Evolutionary conservation across 1,140 invertebrate genomes (phyloP), one percentile per base, ranked within the genome.

Genomic region (Cecropterus lyciades): DNA sequence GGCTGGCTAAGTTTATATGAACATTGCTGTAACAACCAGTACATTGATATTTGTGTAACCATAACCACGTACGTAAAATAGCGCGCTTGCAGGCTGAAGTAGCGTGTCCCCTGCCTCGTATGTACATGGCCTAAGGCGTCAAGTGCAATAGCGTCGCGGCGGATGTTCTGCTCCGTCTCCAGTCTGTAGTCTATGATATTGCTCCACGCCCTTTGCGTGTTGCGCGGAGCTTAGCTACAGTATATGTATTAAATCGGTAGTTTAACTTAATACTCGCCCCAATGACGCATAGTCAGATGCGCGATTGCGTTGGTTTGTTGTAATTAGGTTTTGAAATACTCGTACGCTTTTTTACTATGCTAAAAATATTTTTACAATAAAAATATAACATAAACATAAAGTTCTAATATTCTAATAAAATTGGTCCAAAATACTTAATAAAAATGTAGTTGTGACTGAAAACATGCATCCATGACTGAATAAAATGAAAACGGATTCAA

Each of bases 191-290:
- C 87, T 89, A 89, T 89, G 87, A 89, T 90, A 90, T 90, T 90
- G 87, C 79, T 79, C 84, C 81, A 79, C 89, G 89, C 89, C 89
- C 85, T 90, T 92, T 92, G 85, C 87, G 78, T 92, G 89, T 92
- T 79, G 80, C 68, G 73, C 66, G 77, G 69, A 74, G 80, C 79
- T 82, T 80, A 69, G 57, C 27, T 20, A 60, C 42, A 49, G 57
- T 60, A 37, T 60, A 60, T 60, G 57, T 60, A 60, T 60, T 60
- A 48, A 60, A 60, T 60, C 57, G 57, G 45, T 60, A 60, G 57
- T 60, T 60, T 49, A 60, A 60, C 45, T 49, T 60, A 60, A 60
- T 60, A 60, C 56, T 46, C 43, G 43, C 43, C 55, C 53, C 15
- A 70, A 70, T 55, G 70, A 55, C 67, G 73, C 73, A 60, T 16